Evolutionary conservation across 2,888 invertebrate genomes (phyloP).

Genomic region (Diogma glabrata): DNA sequence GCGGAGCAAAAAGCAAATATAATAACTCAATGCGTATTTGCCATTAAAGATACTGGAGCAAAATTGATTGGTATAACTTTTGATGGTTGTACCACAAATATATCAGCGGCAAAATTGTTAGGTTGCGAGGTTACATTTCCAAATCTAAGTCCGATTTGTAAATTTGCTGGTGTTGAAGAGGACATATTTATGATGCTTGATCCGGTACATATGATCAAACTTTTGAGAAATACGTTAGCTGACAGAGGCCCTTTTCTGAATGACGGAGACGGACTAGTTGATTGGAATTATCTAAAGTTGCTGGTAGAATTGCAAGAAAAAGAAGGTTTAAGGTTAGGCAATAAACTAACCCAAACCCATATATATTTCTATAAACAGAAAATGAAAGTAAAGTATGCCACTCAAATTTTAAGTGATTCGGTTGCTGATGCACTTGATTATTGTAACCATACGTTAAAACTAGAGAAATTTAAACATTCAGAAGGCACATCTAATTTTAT

Average conservation of each 20-base stretch:
- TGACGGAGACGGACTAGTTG: neutral
- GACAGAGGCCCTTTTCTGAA: neutral
- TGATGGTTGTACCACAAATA: neutral
- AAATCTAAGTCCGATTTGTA: neutral
- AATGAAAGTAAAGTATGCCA: neutral
- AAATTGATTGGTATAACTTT: neutral
- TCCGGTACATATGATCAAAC: neutral
- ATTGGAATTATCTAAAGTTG: constrained; percentile 13
- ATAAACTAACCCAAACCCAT: neutral
- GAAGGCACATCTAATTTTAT: constrained; percentile 19
- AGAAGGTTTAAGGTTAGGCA: neutral
- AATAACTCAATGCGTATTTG: neutral
- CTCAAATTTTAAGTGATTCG: constrained; percentile 20
- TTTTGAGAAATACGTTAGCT: neutral
- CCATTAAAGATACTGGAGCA: neutral
- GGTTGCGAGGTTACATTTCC: neutral
- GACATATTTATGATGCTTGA: neutral
- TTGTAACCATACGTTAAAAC: constrained; percentile 18
- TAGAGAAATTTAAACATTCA: constrained; percentile 19
- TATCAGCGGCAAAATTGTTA: neutral
- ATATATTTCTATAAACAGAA: neutral
- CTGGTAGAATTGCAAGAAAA: neutral
- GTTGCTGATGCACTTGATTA: constrained; percentile 21
- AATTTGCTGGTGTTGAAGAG: neutral
- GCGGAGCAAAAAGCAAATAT: neutral